Percentiles rank a stretch among this genome's conserved stretches.
Conservation (phyloP, 2,888 invertebrate species). For the Heliconius ethilla region DNA sequence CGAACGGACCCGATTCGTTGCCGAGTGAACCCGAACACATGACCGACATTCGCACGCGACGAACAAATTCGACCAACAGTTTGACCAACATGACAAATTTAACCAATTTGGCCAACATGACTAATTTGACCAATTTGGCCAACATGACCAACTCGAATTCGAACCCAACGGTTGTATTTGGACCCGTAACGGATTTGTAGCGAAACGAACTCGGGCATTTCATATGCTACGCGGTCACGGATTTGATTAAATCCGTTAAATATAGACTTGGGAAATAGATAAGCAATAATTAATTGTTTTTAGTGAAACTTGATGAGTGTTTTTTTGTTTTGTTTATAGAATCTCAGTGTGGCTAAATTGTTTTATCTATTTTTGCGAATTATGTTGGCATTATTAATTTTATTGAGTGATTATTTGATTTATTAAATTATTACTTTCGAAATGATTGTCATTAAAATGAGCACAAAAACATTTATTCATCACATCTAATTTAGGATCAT, state of each 20-base stretch:
- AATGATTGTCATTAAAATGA: not conserved
- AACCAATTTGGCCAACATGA: slow-evolving; percentile 59
- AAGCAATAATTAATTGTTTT: slow-evolving; percentile 14
- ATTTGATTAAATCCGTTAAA: slow-evolving; percentile 60
- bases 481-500: not conserved
- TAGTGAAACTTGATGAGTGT: slow-evolving; percentile 2
- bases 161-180: slow-evolving; percentile 78
- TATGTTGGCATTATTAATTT: not conserved
- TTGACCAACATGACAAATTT: slow-evolving; percentile 48
- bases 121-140: slow-evolving; percentile 54
- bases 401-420: not conserved
- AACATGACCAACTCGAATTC: slow-evolving; percentile 63
- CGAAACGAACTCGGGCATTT: slow-evolving; percentile 61
- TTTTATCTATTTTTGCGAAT: not conserved
- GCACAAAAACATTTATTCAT: slow-evolving; percentile 16
- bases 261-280: slow-evolving; percentile 27
- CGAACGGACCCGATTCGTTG: slow-evolving; percentile 73
- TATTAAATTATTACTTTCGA: not conserved
- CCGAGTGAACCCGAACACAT: slow-evolving; percentile 70
- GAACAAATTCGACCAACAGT: slow-evolving; percentile 35
- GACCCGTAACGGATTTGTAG: slow-evolving; percentile 84
- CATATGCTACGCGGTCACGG: slow-evolving; percentile 58
- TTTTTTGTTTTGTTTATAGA: slow-evolving; percentile 5
- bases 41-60: slow-evolving; percentile 58
- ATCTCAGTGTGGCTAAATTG: slow-evolving; percentile 28